Evolutionary conservation across 2,113 vertebrate genomes (phyloP).

Genomic region (Scomber scombrus): DNA sequence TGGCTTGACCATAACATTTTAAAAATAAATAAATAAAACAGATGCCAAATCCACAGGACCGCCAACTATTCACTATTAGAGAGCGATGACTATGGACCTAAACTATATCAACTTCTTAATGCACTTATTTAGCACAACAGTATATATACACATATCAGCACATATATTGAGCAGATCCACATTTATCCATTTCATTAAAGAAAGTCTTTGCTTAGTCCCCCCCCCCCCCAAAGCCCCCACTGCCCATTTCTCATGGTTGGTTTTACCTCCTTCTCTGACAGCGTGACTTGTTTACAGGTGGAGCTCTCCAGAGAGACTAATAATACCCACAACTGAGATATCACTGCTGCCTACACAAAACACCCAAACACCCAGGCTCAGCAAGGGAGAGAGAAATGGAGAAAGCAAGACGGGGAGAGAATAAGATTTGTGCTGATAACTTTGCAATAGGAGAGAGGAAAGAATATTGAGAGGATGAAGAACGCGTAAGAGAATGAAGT

Average conservation of each 20-base stretch:
- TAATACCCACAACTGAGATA: slow-evolving; percentile 54
- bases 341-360: slow-evolving; percentile 44
- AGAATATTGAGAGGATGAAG: neutral
- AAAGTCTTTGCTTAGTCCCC: too few relatives aligned
- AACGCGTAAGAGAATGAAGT: slow-evolving; percentile 5
- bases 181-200: too few relatives aligned
- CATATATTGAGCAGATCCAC: too few relatives aligned
- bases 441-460: slow-evolving; percentile 9
- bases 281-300: slow-evolving; percentile 60
- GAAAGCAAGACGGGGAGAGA: slow-evolving; percentile 4
- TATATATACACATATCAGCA: too few relatives aligned
- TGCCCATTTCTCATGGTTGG: slow-evolving; percentile 33
- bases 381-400: slow-evolving; percentile 12
- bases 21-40: too few relatives aligned
- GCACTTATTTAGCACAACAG: too few relatives aligned
- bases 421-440: slow-evolving; percentile 5
- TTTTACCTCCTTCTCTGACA: slow-evolving; percentile 51
- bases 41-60: too few relatives aligned
- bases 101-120: too few relatives aligned
- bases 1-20: too few relatives aligned
- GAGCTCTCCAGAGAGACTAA: slow-evolving; percentile 50
- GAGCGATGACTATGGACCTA: too few relatives aligned
- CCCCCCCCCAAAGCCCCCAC: neutral
- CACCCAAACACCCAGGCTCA: neutral
- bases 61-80: too few relatives aligned